Conservation (phyloP, 2,113 vertebrate genomes). For the Stercorarius parasiticus region DNA sequence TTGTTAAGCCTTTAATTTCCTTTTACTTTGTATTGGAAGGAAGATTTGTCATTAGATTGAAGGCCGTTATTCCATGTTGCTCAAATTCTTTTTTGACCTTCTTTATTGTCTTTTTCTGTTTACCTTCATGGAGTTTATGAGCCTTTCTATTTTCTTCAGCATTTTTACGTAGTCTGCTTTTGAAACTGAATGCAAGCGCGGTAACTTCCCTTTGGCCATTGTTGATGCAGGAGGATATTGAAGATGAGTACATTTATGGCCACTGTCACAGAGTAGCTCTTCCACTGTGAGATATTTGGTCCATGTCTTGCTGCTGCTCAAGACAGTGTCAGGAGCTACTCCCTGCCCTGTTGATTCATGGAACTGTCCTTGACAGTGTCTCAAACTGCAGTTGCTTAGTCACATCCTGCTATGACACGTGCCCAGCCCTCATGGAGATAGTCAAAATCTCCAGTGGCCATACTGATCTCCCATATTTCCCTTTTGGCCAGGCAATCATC, state of each 20-base stretch:
- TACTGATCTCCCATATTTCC: not conserved
- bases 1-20: not conserved
- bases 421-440: not conserved
- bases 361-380: not conserved
- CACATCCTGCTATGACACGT: not conserved
- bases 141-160: not conserved
- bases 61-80: not conserved
- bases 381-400: not conserved
- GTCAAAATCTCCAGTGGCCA: not conserved
- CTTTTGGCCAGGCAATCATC: not conserved
- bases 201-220: not conserved
- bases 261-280: not conserved
- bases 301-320: not conserved
- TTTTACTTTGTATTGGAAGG: not conserved
- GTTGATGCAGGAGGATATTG: not conserved
- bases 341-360: not conserved
- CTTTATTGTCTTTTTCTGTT: not conserved
- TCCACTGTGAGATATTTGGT: not conserved
- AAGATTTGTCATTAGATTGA: not conserved
- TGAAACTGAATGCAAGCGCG: not conserved
- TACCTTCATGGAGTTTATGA: not conserved
- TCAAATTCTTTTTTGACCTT: not conserved
- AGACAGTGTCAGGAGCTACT: not conserved
- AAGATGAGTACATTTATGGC: not conserved
- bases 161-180: not conserved